These are phyloP conservation scores for Zele albiditarsus DNA, from an alignment of 2,888 invertebrate species.

Conservation along the genomic window DNA sequence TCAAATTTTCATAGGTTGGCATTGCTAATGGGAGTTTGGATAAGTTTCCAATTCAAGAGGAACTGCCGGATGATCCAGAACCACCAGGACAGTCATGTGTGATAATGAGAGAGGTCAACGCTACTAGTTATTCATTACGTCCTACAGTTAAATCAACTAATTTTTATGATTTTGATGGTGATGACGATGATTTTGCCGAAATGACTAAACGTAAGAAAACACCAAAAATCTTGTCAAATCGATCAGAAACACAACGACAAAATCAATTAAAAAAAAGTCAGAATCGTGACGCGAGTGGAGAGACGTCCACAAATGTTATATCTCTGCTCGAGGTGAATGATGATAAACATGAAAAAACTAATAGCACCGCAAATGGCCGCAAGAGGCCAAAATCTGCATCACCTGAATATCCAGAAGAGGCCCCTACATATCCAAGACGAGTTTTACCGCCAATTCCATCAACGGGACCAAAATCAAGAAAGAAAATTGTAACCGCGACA, in stretches of 20 bases:
- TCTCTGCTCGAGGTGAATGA: neutral
- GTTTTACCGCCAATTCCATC: neutral
- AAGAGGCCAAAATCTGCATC: neutral
- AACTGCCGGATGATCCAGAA: constrained; percentile 34
- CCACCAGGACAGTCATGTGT: neutral
- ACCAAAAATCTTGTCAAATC: constrained; percentile 3
- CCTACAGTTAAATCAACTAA: constrained; percentile 24
- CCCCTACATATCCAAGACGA: neutral
- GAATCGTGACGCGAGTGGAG: neutral
- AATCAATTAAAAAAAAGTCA: neutral
- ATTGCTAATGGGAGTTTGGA: constrained; percentile 55
- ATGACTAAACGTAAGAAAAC: constrained; percentile 45
- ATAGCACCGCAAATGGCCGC: neutral
- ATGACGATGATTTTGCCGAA: constrained; percentile 43
- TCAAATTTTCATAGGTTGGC: constrained; percentile 60
- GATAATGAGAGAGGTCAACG: constrained; percentile 1
- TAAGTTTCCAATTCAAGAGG: constrained; percentile 39
- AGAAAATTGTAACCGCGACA: neutral
- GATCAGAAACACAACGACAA: neutral
- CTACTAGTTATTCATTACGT: neutral
- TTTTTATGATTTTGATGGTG: constrained; percentile 45
- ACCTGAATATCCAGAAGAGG: constrained; percentile 25
- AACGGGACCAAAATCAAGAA: neutral
- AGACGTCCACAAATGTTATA: neutral
- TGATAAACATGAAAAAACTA: neutral